Evolutionary conservation across 2,888 invertebrate genomes (phyloP).

Genomic region (Melieria crassipennis): DNA sequence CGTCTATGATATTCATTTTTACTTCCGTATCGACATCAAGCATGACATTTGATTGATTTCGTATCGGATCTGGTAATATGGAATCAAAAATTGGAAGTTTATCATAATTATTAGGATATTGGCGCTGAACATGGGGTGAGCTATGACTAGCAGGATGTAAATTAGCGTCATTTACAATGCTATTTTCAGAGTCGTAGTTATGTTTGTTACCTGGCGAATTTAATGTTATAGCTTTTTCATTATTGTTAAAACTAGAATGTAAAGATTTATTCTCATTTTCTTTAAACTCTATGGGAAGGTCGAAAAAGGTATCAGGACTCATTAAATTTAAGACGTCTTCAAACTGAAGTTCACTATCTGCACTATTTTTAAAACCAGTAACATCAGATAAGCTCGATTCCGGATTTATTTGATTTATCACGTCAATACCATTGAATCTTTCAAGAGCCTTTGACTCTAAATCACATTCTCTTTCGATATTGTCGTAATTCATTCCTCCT

Average conservation of each 20-base stretch:
- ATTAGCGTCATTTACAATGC: constrained; percentile 63
- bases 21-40: not conserved
- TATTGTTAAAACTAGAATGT: constrained; percentile 10
- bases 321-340: constrained; percentile 46
- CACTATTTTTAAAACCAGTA: constrained; percentile 26
- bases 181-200: constrained; percentile 51
- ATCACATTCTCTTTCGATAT: constrained; percentile 17
- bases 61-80: constrained; percentile 12
- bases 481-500: not conserved
- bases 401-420: not conserved
- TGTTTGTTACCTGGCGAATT: constrained; percentile 42
- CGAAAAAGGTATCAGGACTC: constrained; percentile 43
- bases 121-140: constrained; percentile 21
- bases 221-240: constrained; percentile 8
- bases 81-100: constrained; percentile 37
- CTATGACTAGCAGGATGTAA: constrained; percentile 62
- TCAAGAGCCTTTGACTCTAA: constrained; percentile 41
- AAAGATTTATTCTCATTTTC: constrained; percentile 27
- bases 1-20: constrained; percentile 8
- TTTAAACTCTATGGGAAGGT: constrained; percentile 36
- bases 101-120: constrained; percentile 26
- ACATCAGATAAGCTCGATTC: constrained; percentile 7
- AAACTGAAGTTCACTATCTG: constrained; percentile 28
- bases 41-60: constrained; percentile 15
- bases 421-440: constrained; percentile 42